These are phyloP conservation scores for Hirundo rustica DNA, from an alignment of 2,797 vertebrate species.

Conservation along the genomic window DNA sequence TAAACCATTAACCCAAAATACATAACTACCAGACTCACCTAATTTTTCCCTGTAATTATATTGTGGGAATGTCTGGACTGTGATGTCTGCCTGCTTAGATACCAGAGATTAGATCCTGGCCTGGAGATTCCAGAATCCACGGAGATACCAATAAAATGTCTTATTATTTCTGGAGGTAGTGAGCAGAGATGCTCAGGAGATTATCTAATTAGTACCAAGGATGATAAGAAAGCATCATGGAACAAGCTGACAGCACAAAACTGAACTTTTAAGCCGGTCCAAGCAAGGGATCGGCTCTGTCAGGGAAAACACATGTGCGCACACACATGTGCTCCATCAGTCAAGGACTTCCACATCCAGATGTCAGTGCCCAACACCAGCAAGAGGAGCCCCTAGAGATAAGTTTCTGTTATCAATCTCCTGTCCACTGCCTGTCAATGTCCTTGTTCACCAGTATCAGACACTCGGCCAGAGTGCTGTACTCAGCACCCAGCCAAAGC, in stretches of 20 bases:
- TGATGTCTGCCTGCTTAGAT: rapidly evolving
- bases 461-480: rapidly evolving
- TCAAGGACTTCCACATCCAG: neutral
- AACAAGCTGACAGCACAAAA: neutral
- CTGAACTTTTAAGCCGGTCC: neutral
- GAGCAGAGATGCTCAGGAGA: neutral
- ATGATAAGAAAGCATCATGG: neutral
- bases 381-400: neutral
- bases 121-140: neutral
- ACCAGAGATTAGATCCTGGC: neutral
- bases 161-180: neutral
- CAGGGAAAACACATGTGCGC: rapidly evolving
- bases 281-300: rapidly evolving
- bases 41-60: neutral
- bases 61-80: neutral
- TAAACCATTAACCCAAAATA: neutral
- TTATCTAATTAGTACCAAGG: neutral
- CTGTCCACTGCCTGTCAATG: neutral
- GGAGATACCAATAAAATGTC: neutral
- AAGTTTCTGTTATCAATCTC: rapidly evolving
- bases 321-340: rapidly evolving
- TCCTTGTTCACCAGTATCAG: neutral
- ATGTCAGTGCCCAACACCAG: too few relatives aligned
- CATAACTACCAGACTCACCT: neutral
- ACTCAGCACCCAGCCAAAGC: neutral